phyloP scores from a whole-genome alignment of 1,140 invertebrate genomes.

The Wasmannia auropunctata region DNA sequence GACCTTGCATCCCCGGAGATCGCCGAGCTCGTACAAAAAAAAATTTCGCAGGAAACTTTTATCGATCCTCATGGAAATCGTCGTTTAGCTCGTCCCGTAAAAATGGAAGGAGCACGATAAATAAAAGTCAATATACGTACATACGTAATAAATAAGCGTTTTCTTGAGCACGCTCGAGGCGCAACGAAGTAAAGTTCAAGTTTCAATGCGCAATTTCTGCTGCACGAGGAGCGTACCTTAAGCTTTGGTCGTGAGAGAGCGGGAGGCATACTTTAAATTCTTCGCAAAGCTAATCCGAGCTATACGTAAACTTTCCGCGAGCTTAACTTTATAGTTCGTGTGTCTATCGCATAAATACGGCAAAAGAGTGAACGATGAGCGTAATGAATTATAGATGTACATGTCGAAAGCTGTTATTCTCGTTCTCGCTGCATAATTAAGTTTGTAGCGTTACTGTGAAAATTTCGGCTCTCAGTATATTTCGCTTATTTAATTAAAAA shows the following conservation, averaged over 20 bases:
- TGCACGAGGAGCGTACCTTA: not conserved
- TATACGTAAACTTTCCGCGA: constrained; percentile 17
- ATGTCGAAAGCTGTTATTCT: not conserved
- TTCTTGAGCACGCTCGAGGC: not conserved
- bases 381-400: not conserved
- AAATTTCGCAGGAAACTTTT: not conserved
- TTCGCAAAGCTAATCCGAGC: constrained; percentile 24
- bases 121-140: not conserved
- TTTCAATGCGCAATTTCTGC: not conserved
- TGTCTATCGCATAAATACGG: not conserved
- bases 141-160: not conserved
- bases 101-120: not conserved
- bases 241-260: not conserved
- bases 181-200: not conserved
- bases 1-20: not conserved
- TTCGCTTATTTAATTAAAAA: not conserved
- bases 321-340: not conserved
- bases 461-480: not conserved
- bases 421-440: not conserved
- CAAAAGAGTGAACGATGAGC: not conserved
- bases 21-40: not conserved
- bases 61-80: not conserved
- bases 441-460: not conserved
- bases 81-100: not conserved
- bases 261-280: constrained; percentile 12